Evolutionary conservation across 2,113 vertebrate genomes (phyloP).

Genomic region (Geococcyx californianus): DNA sequence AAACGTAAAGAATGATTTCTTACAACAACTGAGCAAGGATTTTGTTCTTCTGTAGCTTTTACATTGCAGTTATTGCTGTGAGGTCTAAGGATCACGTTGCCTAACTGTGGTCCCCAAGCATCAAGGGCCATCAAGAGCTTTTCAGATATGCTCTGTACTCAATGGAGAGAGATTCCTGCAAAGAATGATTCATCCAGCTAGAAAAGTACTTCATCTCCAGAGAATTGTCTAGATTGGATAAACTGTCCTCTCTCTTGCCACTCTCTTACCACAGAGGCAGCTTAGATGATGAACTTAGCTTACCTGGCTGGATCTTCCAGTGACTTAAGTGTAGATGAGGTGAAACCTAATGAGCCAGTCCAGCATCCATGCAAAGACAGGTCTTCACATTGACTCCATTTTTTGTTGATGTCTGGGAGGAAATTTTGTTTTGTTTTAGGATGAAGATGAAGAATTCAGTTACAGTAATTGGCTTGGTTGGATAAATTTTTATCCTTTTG

Average conservation of each 20-base stretch:
- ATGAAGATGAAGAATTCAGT: not conserved
- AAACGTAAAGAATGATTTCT: not conserved
- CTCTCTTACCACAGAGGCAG: not conserved
- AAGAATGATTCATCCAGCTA: not conserved
- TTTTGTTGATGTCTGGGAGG: not conserved
- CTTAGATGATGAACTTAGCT: not conserved
- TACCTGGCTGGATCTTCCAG: not conserved
- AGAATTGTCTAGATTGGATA: not conserved
- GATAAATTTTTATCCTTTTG: rapidly evolving
- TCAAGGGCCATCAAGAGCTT: not conserved
- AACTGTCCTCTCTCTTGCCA: no score
- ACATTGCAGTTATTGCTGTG: not conserved
- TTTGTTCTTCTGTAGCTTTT: not conserved
- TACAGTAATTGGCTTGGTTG: not conserved
- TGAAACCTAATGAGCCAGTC: not conserved
- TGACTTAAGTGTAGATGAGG: not conserved
- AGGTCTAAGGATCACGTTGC: not conserved
- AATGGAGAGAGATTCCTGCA: not conserved
- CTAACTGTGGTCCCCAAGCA: not conserved
- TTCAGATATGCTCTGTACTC: not conserved
- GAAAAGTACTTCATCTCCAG: not conserved
- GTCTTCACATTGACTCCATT: not conserved
- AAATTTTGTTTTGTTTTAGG: not conserved
- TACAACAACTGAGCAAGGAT: not conserved
- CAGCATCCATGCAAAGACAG: not conserved